Evolutionary conservation across 2,888 invertebrate species (phyloP).

Genomic region (Sarcophaga variegata): DNA sequence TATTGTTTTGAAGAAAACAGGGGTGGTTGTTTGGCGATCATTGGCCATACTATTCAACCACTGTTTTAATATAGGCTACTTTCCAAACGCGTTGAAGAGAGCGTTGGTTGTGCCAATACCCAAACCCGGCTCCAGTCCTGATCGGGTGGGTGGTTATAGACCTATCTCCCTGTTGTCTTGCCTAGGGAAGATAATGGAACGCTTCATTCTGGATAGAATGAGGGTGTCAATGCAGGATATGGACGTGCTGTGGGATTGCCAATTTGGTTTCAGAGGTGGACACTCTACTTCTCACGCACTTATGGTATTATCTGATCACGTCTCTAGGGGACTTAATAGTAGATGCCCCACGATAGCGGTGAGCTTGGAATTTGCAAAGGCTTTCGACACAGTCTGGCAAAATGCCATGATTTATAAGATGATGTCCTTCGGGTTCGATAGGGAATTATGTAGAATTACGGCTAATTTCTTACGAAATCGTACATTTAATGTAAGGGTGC

Average conservation of each 20-base stretch:
- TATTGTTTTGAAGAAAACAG: not conserved
- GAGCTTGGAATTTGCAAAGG: no score
- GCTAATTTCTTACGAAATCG: no score
- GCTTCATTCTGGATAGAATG: no score
- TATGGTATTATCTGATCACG: not conserved
- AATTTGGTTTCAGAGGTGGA: no score
- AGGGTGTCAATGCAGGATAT: no score
- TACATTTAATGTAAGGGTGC: not conserved
- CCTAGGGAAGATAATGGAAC: no score
- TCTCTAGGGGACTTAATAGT: not conserved
- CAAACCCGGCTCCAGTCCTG: not conserved
- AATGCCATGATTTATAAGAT: not conserved
- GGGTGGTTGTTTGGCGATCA: not conserved
- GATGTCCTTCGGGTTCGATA: constrained; percentile 5
- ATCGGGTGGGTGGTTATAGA: no score
- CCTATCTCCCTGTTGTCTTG: no score
- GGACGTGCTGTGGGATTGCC: no score
- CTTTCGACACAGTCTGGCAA: no score
- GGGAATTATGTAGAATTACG: not conserved
- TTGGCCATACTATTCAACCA: constrained; percentile 4
- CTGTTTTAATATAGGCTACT: constrained; percentile 32
- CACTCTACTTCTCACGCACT: not conserved
- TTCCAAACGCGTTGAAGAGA: not conserved
- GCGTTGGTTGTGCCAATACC: not conserved
- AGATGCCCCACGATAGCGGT: not conserved